phyloP scores from a whole-genome alignment of 2,797 vertebrate genomes.

The Mormyrus proboscirostris region DNA sequence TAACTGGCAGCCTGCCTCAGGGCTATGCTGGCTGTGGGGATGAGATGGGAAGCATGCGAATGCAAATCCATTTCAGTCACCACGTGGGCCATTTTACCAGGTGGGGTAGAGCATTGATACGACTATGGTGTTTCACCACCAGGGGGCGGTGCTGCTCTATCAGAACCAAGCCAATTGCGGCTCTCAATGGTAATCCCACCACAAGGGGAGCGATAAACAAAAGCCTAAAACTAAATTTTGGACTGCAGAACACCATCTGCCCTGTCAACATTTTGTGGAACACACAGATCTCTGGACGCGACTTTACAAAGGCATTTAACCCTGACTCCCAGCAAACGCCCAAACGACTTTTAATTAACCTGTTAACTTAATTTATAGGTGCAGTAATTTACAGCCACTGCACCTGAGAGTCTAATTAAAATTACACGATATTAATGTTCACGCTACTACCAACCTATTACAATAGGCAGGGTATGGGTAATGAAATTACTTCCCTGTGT shows the following conservation, averaged over 20 bases:
- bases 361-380: not conserved
- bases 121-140: not conserved
- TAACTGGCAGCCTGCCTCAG: not conserved
- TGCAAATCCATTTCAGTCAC: not conserved
- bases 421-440: not conserved
- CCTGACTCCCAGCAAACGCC: not conserved
- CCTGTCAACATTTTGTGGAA: not conserved
- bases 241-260: not conserved
- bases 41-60: not conserved
- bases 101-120: not conserved
- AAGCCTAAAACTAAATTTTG: not conserved
- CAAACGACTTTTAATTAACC: not conserved
- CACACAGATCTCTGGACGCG: not conserved
- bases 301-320: not conserved
- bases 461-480: not conserved
- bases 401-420: conserved; percentile 14
- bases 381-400: not conserved
- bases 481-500: conserved; percentile 11
- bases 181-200: not conserved
- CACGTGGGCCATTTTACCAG: not conserved
- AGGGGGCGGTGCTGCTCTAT: not conserved
- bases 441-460: not conserved
- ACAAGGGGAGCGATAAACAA: not conserved
- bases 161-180: not conserved
- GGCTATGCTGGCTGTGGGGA: not conserved